Evolutionary conservation across 2,113 vertebrate genomes (phyloP).

Genomic region (Myotis davidii): DNA sequence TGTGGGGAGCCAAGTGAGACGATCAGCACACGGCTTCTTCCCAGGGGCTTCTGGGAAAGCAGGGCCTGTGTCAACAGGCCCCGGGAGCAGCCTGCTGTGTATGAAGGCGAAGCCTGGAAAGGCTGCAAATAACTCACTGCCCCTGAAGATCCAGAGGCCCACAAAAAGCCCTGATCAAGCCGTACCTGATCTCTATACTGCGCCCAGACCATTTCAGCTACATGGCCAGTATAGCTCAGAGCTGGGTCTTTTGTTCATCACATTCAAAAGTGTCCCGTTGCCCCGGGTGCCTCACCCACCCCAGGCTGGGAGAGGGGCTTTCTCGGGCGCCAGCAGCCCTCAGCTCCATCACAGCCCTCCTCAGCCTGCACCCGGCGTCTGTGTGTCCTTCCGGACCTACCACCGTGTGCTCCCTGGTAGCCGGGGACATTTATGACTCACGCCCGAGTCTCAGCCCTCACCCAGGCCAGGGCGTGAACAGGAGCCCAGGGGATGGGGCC

Average conservation of each 20-base stretch:
- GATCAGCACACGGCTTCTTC: neutral
- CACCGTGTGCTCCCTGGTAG: neutral
- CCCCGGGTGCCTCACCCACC: too few relatives aligned
- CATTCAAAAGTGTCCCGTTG: neutral
- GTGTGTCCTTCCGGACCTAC: neutral
- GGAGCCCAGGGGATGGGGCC: neutral
- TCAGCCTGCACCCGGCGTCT: accelerated
- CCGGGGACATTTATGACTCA: neutral
- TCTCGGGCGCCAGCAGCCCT: neutral
- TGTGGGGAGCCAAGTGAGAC: neutral
- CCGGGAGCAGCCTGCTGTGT: neutral
- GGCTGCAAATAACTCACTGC: accelerated
- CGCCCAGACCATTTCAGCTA: neutral
- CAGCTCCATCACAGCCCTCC: neutral
- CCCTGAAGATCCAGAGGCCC: neutral
- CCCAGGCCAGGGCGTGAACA: accelerated
- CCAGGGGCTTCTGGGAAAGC: neutral
- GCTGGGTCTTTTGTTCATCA: neutral
- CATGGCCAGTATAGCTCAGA: neutral
- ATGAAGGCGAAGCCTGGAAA: neutral
- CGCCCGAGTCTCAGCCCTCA: neutral
- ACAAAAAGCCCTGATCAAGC: neutral
- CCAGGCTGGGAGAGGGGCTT: neutral
- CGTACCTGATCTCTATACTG: neutral
- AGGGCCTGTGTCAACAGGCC: neutral